Base-by-base conservation (phyloP, 23 tunicate genomes). In the Halocynthia roretzi region DNA sequence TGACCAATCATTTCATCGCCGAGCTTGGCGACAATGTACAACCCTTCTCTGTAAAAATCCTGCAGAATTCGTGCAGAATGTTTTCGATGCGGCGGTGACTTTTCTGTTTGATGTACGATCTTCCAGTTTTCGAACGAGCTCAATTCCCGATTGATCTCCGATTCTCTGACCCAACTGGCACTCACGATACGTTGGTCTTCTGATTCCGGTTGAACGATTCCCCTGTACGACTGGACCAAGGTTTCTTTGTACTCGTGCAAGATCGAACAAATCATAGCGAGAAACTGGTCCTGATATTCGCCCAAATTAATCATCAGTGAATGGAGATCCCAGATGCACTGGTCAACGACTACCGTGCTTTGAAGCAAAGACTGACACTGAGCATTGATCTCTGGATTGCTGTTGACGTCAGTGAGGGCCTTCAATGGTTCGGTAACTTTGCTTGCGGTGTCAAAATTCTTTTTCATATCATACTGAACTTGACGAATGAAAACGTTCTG, bases 381-480 rank as follows among this genome's bases (percentile, higher is more conserved):
- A 10, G 87, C 60, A 8, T 80, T 85, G 12, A 89, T 51, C 14
- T 71, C 78, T 66, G 85, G 82, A 18, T 80, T 86, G 22, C 63
- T 77, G 19, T 55, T 53, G 12, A 79, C 53, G 52, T 96, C 99
- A 2, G 96, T 86, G 22, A 89, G 51, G 11, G 94, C 89, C 61
- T 89, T 89, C 21, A 96, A 68, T 8, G 96, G 99, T 31, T 96
- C 99, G 10, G 99, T 89, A 19, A 96, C 99, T 71, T 89, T 89
- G 75, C 90, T 85, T 8, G 99, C 96, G 5, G 96, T 83, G 70
- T 96, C 99, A 61, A 96, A 84, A 71, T 85, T 95, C 54, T 85
- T 89, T 68, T 91, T 83, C 77, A 96, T 51, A 52, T 89, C 96
- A 65, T 87, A 84, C 54, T 89, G 91, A 14, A 96, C 82, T 53